Conservation (phyloP, 2,797 vertebrate species). For the Phrynocephalus forsythii region DNA sequence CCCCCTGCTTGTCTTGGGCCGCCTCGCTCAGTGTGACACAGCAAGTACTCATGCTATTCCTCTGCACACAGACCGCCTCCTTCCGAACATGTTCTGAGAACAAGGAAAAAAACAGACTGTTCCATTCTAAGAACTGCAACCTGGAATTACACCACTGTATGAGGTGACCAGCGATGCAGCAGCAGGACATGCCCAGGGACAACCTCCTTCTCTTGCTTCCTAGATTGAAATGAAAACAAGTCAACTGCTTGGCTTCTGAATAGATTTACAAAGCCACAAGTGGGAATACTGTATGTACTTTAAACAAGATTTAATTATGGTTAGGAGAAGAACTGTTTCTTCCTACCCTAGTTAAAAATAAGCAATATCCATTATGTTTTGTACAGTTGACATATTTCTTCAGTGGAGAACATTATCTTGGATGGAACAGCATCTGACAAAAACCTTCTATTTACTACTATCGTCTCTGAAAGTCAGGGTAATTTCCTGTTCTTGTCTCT, state of each 20-base stretch:
- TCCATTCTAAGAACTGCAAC: constrained; percentile 17
- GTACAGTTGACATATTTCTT: neutral
- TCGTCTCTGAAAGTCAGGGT: neutral
- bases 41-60: constrained; percentile 5
- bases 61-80: constrained; percentile 9
- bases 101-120: constrained; percentile 45
- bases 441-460: neutral
- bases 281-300: too few relatives aligned
- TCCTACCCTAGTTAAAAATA: neutral
- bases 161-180: neutral
- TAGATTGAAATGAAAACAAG: neutral
- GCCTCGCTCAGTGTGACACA: constrained; percentile 11
- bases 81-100: constrained; percentile 27
- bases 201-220: neutral
- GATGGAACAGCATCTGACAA: neutral
- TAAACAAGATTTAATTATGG: neutral
- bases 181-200: neutral
- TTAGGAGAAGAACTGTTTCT: neutral
- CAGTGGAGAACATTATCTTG: neutral
- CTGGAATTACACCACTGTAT: neutral
- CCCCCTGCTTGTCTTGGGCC: neutral
- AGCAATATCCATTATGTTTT: neutral
- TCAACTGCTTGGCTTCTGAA: neutral
- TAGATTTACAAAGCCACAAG: neutral
- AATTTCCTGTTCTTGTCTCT: constrained; percentile 25